Conservation (phyloP, 53 echinoderm and acorn worm species). For the Echinometra lucunter region DNA sequence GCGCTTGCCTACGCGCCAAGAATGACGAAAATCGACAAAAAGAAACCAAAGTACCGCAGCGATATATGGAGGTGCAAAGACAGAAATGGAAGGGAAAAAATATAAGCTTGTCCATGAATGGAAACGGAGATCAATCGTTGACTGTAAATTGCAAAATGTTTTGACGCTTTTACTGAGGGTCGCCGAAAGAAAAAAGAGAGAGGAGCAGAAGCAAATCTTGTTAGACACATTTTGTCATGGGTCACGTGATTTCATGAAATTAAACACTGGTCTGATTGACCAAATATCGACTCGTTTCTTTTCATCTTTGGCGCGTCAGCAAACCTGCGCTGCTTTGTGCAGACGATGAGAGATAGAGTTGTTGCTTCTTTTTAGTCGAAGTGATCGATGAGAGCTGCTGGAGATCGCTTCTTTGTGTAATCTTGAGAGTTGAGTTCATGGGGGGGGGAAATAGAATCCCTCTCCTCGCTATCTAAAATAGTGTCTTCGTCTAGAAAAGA, state of each 20-base stretch:
- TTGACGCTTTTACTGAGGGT: constrained; percentile 32
- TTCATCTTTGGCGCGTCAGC: constrained; percentile 14
- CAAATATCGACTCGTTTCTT: constrained; percentile 23
- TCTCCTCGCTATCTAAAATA: neutral
- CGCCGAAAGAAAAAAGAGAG: neutral
- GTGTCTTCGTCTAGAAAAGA: no score
- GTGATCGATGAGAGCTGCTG: neutral
- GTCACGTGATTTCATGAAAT: constrained; percentile 37
- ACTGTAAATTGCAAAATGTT: constrained; percentile 63
- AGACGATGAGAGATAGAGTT: neutral
- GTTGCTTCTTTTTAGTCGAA: neutral
- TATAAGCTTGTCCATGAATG: constrained; percentile 28
- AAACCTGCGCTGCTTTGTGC: neutral
- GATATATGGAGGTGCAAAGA: neutral
- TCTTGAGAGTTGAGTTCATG: neutral
- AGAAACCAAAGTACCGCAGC: neutral
- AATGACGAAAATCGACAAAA: constrained; percentile 42
- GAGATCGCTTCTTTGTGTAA: neutral
- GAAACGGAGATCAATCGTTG: constrained; percentile 51
- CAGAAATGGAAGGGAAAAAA: neutral
- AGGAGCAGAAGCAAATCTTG: neutral
- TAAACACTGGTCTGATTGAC: constrained; percentile 31
- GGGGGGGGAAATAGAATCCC: neutral
- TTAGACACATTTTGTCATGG: constrained; percentile 35
- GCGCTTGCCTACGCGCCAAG: constrained; percentile 16